Percentiles rank a stretch among this genome's conserved stretches.
Evolutionary conservation across 2,888 invertebrate species (phyloP).

Genomic region (Eupeodes latifasciatus): DNA sequence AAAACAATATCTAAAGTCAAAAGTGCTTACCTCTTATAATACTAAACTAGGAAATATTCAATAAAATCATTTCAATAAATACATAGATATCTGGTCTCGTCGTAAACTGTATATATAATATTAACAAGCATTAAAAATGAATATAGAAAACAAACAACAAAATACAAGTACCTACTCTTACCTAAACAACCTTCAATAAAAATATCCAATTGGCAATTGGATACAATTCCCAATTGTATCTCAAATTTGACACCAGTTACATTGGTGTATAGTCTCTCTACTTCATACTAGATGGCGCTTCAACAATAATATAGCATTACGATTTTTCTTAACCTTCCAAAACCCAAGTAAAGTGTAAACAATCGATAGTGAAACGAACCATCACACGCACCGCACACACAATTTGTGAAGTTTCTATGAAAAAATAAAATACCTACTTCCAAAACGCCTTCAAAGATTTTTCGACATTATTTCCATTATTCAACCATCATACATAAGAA

Average conservation of each 20-base stretch:
- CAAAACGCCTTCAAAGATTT: constrained; percentile 27
- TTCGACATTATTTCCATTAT: neutral
- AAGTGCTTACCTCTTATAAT: no score
- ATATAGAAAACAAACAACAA: neutral
- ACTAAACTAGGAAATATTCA: no score
- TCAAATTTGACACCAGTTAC: constrained; percentile 56
- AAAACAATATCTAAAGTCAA: no score
- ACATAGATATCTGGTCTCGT: no score
- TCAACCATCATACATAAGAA: neutral
- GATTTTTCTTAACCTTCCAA: neutral
- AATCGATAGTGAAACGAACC: constrained; percentile 43
- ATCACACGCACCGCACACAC: neutral
- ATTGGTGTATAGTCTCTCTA: constrained; percentile 36
- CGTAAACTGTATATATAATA: neutral
- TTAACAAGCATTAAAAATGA: neutral
- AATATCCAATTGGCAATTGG: constrained; percentile 57
- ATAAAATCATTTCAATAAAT: no score
- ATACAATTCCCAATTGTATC: constrained; percentile 33
- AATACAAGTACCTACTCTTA: neutral
- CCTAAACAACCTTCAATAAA: constrained; percentile 22
- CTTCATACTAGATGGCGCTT: constrained; percentile 56
- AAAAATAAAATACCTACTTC: constrained; percentile 10
- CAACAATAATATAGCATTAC: neutral
- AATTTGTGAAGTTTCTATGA: neutral
- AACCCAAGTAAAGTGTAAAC: constrained; percentile 46